These are phyloP conservation scores for Tanytarsus gracilentus DNA, from an alignment of 2,888 invertebrate genomes.

Conservation along the genomic window DNA sequence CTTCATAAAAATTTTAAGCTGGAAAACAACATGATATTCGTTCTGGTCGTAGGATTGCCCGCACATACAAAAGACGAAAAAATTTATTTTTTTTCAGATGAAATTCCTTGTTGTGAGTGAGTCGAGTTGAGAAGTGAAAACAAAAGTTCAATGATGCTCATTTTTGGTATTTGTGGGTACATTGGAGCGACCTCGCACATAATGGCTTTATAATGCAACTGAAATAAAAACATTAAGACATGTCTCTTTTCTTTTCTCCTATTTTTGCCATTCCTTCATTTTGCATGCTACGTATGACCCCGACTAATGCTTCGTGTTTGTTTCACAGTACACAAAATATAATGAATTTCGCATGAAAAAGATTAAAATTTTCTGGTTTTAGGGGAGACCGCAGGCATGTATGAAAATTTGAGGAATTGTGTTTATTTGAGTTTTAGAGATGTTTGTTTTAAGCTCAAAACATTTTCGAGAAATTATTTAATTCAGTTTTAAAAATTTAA, in stretches of 20 bases:
- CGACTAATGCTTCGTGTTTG: background rate
- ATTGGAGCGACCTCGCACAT: slow-evolving; percentile 11
- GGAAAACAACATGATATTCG: too few species aligned
- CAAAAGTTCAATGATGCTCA: background rate
- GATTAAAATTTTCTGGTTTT: background rate
- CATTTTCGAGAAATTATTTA: background rate
- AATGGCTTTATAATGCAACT: slow-evolving; percentile 26
- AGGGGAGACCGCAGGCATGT: slow-evolving; percentile 17
- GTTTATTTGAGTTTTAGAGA: too few species aligned
- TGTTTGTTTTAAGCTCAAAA: background rate
- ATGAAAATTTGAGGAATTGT: too few species aligned
- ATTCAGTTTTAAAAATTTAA: too few species aligned
- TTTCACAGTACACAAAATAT: slow-evolving; percentile 8
- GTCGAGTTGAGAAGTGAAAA: background rate
- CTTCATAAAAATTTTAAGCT: too few species aligned
- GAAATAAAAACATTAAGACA: slow-evolving; percentile 29
- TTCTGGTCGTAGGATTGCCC: too few species aligned
- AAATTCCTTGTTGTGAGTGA: background rate
- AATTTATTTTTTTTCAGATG: too few species aligned
- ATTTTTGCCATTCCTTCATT: background rate
- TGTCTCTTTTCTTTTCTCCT: background rate
- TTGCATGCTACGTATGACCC: background rate
- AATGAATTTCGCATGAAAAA: slow-evolving; percentile 24
- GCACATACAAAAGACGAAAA: too few species aligned
- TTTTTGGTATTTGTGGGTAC: too few species aligned